Conservation (phyloP, 2,113 vertebrate genomes). For the Lepisosteus oculatus region DNA sequence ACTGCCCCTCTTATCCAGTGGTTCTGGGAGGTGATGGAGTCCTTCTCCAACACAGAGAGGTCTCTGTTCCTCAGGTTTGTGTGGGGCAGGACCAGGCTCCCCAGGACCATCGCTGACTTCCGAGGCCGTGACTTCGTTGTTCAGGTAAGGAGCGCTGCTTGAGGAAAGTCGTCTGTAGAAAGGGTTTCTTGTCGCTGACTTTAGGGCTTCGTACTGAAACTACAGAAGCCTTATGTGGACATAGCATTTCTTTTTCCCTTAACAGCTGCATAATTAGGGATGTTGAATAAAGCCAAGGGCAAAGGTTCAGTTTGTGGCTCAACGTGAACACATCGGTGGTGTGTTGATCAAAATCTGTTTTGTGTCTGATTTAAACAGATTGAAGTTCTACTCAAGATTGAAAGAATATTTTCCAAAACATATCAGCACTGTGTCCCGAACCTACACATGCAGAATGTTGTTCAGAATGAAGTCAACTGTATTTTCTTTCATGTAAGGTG, state of each 20-base stretch:
- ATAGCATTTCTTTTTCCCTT: background rate
- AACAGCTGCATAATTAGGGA: background rate
- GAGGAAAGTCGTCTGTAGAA: too few species aligned
- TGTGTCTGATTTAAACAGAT: too few species aligned
- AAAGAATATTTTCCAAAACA: too few species aligned
- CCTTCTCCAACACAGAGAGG: conserved; percentile 93
- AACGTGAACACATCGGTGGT: too few species aligned
- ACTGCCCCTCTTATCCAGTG: conserved; percentile 87
- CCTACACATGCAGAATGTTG: too few species aligned
- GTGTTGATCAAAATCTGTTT: too few species aligned
- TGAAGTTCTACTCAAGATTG: too few species aligned
- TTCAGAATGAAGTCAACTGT: background rate
- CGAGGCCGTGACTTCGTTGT: conserved; percentile 94
- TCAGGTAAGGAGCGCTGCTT: conserved; percentile 67
- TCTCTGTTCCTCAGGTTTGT: conserved; percentile 95
- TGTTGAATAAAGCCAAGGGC: too few species aligned
- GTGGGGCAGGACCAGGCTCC: conserved; percentile 93
- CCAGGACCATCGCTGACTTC: conserved; percentile 97
- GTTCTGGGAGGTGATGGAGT: conserved; percentile 99
- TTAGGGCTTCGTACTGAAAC: too few species aligned
- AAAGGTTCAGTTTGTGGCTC: too few species aligned
- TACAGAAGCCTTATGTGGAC: too few species aligned
- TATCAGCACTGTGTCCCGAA: too few species aligned
- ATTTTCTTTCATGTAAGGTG: background rate
- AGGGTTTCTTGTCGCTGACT: background rate